These are phyloP conservation scores for Amblyraja radiata DNA, from an alignment of 2,797 vertebrate genomes.

Conservation along the genomic window DNA sequence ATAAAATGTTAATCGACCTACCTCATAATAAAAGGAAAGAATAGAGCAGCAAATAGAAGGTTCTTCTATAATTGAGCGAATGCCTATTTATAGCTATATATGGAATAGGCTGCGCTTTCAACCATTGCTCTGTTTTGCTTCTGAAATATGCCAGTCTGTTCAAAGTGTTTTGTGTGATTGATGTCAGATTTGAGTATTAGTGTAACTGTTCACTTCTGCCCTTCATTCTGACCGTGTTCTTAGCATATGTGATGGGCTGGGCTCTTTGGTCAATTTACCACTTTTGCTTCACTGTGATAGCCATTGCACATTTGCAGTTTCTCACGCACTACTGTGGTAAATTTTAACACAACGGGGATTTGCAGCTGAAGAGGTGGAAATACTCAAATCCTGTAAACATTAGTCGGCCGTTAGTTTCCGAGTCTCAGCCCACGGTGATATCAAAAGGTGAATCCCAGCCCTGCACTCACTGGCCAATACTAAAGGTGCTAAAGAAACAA, in stretches of 20 bases:
- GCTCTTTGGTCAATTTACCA: neutral
- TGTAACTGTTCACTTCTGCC: neutral
- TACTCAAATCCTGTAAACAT: neutral
- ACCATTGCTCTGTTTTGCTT: neutral
- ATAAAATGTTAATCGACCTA: neutral
- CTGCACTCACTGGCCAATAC: neutral
- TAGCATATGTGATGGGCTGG: neutral
- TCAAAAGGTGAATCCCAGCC: neutral
- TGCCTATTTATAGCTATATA: neutral
- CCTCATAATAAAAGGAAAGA: conserved; percentile 21
- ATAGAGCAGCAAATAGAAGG: neutral
- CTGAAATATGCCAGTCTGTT: neutral
- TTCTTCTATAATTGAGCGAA: neutral
- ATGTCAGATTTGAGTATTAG: neutral
- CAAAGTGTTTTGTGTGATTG: neutral
- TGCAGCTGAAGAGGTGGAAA: neutral
- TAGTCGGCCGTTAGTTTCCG: no score
- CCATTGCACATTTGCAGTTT: neutral
- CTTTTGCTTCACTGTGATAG: neutral
- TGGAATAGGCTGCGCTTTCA: neutral
- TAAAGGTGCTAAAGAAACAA: neutral
- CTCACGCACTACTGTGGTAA: neutral
- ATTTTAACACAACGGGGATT: neutral
- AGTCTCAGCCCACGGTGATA: neutral
- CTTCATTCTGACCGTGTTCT: neutral